Evolutionary conservation across 30 jellyfish, hydroid and myxozoan species (phyloP).

Genomic region (Turritopsis rubra): DNA sequence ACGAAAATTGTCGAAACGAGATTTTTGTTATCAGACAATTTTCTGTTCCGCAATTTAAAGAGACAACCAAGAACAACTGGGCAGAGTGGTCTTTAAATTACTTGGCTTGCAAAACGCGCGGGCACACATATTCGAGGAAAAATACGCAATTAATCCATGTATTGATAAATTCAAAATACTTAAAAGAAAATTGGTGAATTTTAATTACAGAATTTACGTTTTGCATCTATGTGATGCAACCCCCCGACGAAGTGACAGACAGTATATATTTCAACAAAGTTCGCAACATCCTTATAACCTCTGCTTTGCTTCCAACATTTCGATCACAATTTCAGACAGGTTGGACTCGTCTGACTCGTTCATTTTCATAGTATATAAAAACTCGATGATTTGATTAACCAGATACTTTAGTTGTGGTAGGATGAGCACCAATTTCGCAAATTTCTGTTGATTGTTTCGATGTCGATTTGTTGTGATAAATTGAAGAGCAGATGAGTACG

Average conservation of each 20-base stretch:
- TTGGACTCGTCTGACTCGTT: slow-evolving; percentile 63
- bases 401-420: slow-evolving; percentile 84
- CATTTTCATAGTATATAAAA: slow-evolving; percentile 62
- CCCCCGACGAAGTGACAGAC: background rate
- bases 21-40: too few species aligned
- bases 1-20: too few species aligned
- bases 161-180: too few species aligned
- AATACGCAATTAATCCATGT: background rate
- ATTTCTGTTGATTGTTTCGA: slow-evolving; percentile 79
- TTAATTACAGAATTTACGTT: background rate
- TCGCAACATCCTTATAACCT: slow-evolving; percentile 34
- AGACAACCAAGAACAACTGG: too few species aligned
- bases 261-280: background rate
- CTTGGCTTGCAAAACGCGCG: too few species aligned
- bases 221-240: too few species aligned
- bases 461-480: slow-evolving; percentile 68
- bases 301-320: slow-evolving; percentile 88
- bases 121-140: background rate
- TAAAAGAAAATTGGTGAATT: background rate
- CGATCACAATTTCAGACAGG: slow-evolving; percentile 81
- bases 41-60: too few species aligned
- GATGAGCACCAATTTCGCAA: slow-evolving; percentile 72
- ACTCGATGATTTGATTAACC: slow-evolving; percentile 67
- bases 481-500: slow-evolving; percentile 68
- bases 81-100: too few species aligned